Evolutionary conservation across 1,140 invertebrate species (phyloP).

Genomic region (Chironomus tepperi): DNA sequence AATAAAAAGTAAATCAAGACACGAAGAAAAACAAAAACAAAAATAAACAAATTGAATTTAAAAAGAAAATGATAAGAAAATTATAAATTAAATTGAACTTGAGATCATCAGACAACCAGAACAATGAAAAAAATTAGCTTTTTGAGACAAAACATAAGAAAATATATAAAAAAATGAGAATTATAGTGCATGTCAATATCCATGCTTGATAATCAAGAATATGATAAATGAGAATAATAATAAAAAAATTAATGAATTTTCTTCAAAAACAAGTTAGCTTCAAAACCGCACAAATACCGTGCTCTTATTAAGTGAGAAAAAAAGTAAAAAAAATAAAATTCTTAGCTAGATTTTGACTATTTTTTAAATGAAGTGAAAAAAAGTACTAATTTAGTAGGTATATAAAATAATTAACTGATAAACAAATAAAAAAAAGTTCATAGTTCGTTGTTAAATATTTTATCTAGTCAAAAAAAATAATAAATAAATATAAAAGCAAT

Average conservation of each 20-base stretch:
- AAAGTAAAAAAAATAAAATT: not conserved
- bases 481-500: constrained; percentile 18
- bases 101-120: not conserved
- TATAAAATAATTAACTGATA: not conserved
- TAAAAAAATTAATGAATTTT: constrained; percentile 17
- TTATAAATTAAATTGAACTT: not conserved
- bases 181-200: not conserved
- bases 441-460: constrained; percentile 21
- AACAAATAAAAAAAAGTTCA: not conserved
- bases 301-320: constrained; percentile 17
- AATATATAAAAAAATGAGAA: not conserved
- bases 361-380: constrained; percentile 17
- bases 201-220: not conserved
- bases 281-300: constrained; percentile 21
- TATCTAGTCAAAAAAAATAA: not conserved
- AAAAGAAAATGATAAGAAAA: not conserved
- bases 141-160: constrained; percentile 2
- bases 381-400: constrained; percentile 1
- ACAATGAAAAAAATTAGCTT: not conserved
- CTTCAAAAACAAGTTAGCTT: constrained; percentile 19
- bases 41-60: not conserved
- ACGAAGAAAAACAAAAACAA: not conserved
- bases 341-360: constrained; percentile 19
- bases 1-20: no score
- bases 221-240: not conserved